These are phyloP conservation scores for Liposcelis brunnea DNA, from an alignment of 2,888 invertebrate species.

Conservation along the genomic window DNA sequence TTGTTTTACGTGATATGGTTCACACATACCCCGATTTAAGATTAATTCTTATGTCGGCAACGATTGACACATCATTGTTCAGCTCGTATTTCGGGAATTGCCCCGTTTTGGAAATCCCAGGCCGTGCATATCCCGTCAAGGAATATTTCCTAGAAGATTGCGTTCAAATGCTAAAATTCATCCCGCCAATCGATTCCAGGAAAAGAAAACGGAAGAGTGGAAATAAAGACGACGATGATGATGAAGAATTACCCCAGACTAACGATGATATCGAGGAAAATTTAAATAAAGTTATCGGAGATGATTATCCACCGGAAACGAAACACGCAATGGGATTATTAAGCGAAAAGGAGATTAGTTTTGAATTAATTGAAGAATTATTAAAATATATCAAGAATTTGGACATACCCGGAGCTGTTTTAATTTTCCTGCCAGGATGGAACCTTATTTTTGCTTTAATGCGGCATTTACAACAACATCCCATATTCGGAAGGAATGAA, in stretches of 20 bases:
- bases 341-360: conserved; percentile 81
- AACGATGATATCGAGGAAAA: conserved; percentile 50
- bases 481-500: conserved; percentile 44
- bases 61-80: conserved; percentile 87
- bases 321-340: conserved; percentile 52
- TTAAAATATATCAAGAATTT: conserved; percentile 40
- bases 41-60: conserved; percentile 95
- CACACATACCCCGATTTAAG: conserved; percentile 79
- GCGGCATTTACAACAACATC: conserved; percentile 63
- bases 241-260: conserved; percentile 25
- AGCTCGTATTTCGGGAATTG: conserved; percentile 81
- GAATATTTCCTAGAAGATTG: conserved; percentile 91
- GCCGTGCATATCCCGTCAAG: conserved; percentile 71
- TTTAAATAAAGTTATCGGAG: conserved; percentile 42
- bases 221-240: conserved; percentile 39
- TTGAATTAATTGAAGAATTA: conserved; percentile 78
- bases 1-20: conserved; percentile 88
- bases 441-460: conserved; percentile 85
- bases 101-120: conserved; percentile 79
- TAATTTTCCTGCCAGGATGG: conserved; percentile 94
- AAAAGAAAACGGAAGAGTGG: conserved; percentile 43
- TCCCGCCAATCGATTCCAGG: conserved; percentile 53
- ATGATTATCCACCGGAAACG: conserved; percentile 33
- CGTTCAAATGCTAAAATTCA: conserved; percentile 68
- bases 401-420: conserved; percentile 63